phyloP scores from a whole-genome alignment of 2,888 invertebrate genomes.

The Erebia aethiops region DNA sequence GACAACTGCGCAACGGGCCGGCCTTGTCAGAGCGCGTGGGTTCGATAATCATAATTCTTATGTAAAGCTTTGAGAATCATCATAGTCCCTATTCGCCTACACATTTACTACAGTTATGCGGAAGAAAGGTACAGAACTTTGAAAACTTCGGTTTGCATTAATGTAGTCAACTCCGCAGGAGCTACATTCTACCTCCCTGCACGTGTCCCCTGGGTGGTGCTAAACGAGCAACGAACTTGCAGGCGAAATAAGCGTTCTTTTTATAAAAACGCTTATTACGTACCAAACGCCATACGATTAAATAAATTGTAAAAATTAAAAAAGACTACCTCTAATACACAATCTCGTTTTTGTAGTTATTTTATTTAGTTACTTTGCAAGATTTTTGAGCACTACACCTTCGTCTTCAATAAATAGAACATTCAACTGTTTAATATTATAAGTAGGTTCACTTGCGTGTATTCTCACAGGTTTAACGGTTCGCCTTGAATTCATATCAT shows the following conservation, averaged over 20 bases:
- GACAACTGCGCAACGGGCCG: conserved; percentile 76
- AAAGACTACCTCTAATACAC: neutral
- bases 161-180: neutral
- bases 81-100: conserved; percentile 52
- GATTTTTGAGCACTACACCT: neutral
- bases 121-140: conserved; percentile 41
- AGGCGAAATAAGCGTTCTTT: too few relatives aligned
- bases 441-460: neutral
- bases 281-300: too few relatives aligned
- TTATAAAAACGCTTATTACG: too few relatives aligned
- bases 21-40: conserved; percentile 76
- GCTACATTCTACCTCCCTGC: too few relatives aligned
- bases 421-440: neutral
- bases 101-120: conserved; percentile 39
- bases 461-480: conserved; percentile 16
- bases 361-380: neutral
- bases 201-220: too few relatives aligned
- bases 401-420: neutral
- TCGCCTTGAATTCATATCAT: too few relatives aligned
- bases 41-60: conserved; percentile 64
- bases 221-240: too few relatives aligned
- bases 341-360: neutral
- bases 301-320: too few relatives aligned
- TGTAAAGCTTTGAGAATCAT: conserved; percentile 57
- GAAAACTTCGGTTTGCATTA: neutral